Evolutionary conservation across 2,888 invertebrate genomes (phyloP), one percentile per base, ranked within the genome.

Genomic region (Thera britannica): DNA sequence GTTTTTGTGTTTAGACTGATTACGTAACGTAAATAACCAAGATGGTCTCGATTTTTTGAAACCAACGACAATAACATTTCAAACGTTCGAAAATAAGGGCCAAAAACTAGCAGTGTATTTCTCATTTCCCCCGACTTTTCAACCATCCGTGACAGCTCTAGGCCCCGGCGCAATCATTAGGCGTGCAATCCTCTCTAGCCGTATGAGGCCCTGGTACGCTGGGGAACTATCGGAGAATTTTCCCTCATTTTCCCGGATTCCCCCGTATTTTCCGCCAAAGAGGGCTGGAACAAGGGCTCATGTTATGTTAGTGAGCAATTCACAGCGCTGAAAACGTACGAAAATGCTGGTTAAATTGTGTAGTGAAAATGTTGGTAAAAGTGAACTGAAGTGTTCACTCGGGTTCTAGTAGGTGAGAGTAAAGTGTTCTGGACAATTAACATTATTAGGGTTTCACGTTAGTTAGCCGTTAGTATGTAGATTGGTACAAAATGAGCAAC

Each of bases 191-290:
- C 88, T 85, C 84, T 83, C 81, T 82, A 84, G 84, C 82, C 83
- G 76, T 81, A 83, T 85, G 85, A 79, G 80, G 77, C 81, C 83
- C 82, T 83, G 84, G 83, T 85, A 82, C 80, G 76, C 64, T 62
- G 79, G 86, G 85, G 84, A 87, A 90, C 89, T 90, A 89, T 90
- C 82, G 79, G 80, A 82, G 83, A 89, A 85, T 90, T 89, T 69
- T 85, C 83, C 79, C 68, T 62, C 58, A 68, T 65, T 68, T 90
- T 85, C 83, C 78, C 77, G 86, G 86, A 85, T 89, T 90, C 89
- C 81, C 81, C 79, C 77, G 80, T 80, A 78, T 81, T 78, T 80
- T 62, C 62, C 56, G 34, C n/a, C 35, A 46, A 65, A 63, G 63
- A 60, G 68, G 61, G 58, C 60, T 46, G 61, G 23, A 69, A 63